A percentile compares a stretch with the other conserved stretches of the same genome.
Conservation (phyloP, 2,113 vertebrate genomes). For the Myiozetetes cayanensis region DNA sequence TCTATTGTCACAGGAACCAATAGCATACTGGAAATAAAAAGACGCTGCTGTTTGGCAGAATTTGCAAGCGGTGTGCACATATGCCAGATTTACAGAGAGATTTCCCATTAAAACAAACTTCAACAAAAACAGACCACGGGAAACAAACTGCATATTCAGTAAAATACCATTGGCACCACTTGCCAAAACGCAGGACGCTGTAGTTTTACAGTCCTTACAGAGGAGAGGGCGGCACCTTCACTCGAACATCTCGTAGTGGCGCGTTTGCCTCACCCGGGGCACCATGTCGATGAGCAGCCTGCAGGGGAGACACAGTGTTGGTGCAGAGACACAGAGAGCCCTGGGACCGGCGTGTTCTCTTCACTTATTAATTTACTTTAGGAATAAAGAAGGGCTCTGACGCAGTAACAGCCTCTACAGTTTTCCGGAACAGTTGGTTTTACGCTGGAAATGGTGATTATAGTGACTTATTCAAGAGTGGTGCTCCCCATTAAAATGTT, state of each 20-base stretch:
- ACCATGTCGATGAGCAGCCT: slow-evolving; percentile 94
- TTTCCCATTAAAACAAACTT: slow-evolving; percentile 44
- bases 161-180: slow-evolving; percentile 62
- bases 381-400: not conserved
- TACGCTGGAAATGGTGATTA: not conserved
- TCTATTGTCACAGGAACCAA: slow-evolving; percentile 38
- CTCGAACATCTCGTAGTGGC: slow-evolving; percentile 96
- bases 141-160: slow-evolving; percentile 58
- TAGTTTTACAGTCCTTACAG: not conserved
- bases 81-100: slow-evolving; percentile 54
- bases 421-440: not conserved
- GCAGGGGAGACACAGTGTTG: not conserved
- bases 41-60: slow-evolving; percentile 7
- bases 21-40: not conserved
- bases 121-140: slow-evolving; percentile 59
- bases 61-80: slow-evolving; percentile 39
- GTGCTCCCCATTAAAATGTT: not conserved
- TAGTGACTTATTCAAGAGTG: not conserved
- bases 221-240: slow-evolving; percentile 65
- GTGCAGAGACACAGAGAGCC: not conserved
- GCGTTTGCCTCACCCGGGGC: slow-evolving; percentile 89
- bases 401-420: not conserved
- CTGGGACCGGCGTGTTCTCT: not conserved
- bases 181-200: slow-evolving; percentile 31
- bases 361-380: not conserved